Base-by-base conservation (phyloP, 2,888 invertebrate genomes). In the Ennomos erosarius region DNA sequence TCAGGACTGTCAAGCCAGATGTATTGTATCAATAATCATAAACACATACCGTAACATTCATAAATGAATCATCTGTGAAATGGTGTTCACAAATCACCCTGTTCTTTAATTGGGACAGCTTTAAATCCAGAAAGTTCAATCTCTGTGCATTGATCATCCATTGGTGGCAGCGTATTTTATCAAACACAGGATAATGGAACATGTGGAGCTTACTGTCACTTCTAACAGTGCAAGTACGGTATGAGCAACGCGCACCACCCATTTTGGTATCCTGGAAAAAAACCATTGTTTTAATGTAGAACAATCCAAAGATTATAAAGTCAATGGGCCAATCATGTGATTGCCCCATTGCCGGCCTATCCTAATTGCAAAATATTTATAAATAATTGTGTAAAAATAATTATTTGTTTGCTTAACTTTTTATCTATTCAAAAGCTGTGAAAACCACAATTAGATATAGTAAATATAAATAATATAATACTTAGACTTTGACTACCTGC, bases 161-260 rank as follows among this genome's bases (percentile, higher is more conserved):
- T 66, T 92, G 84, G 49, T 92, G 90, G 72, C 94, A 94, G 43
- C 94, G 84, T 37, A 92, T 79, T 71, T 88, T 92, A 59, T 94
- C 93, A 78, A 93, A 94, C 3, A 94, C 94, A 0, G 94, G 94
- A 67, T 92, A 94, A 73, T 94, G 94, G 68, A 94, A 94, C 82
- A 94, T 93, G 70, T 94, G 94, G 0, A 91, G 92, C 67, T 91
- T 89, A 1, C 87, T 86, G 78, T 90, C 90, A n/a, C 93, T 89
- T 40, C 88, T 85, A 36, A 87, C 84, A 43, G 79, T 84, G 69
- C 94, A 94, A 58, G 87, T 92, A 59, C 91, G 90, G 67, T 93
- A 94, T 43, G 93, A 86, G 74, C 94, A 94, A 9, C 93, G 89
- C 66, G 94, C 94, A 1, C 94, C 94, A 54, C 94, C 94, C 94